Percentiles rank a stretch among this genome's conserved stretches.
These are phyloP conservation scores for Scaptomyza reducta DNA, from an alignment of 2,888 invertebrate genomes.

Conservation along the genomic window DNA sequence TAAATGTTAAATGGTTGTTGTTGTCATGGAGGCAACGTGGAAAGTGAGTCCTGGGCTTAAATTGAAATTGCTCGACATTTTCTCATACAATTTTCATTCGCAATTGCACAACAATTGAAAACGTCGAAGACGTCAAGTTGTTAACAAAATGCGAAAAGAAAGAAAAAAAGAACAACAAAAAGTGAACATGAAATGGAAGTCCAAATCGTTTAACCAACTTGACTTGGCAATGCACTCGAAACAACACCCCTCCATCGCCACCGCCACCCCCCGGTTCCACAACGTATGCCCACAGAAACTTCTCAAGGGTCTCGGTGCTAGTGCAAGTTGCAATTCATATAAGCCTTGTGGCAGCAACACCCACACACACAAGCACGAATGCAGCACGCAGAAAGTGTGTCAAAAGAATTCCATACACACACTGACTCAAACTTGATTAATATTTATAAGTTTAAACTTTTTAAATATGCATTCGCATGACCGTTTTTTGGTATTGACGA, in stretches of 20 bases:
- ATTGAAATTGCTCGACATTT: conserved; percentile 27
- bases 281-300: conserved; percentile 5
- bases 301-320: conserved; percentile 23
- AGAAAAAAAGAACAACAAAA: neutral
- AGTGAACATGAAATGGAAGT: no score
- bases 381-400: conserved; percentile 30
- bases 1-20: conserved; percentile 24
- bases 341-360: conserved; percentile 12
- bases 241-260: no score
- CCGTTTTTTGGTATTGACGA: neutral
- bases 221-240: conserved; percentile 28
- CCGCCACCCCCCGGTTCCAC: no score
- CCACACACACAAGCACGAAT: neutral
- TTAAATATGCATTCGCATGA: neutral
- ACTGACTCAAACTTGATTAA: conserved; percentile 25
- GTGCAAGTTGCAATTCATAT: conserved; percentile 30
- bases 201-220: conserved; percentile 30
- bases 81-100: conserved; percentile 33
- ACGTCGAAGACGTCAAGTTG: conserved; percentile 20
- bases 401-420: conserved; percentile 35
- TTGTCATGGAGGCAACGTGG: conserved; percentile 30
- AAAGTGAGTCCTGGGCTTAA: conserved; percentile 26
- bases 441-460: conserved; percentile 1
- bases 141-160: conserved; percentile 19
- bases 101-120: conserved; percentile 35